Base-by-base conservation (phyloP, 2,113 vertebrate species). In the Hippolais icterina region DNA sequence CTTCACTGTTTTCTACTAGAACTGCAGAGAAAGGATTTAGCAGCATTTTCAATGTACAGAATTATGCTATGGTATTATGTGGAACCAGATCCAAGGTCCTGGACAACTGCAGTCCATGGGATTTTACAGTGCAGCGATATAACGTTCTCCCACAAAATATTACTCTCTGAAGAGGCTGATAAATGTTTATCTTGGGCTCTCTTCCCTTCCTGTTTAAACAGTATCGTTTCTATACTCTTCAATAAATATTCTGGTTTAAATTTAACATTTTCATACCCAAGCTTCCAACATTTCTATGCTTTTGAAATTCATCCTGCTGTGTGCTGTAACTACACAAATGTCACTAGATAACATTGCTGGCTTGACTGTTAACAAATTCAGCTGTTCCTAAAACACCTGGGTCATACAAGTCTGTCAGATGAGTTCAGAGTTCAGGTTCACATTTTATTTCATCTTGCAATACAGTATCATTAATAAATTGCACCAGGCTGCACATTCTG, bases 171-270 rank as follows among this genome's bases (percentile, higher is more conserved):
- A 93, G 95, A 93, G 59, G 23, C 46, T 87, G 78, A 93, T 61
- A 93, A 87, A 89, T 80, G 68, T 77, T 95, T 93, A 80, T 78
- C 91, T 85, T 91, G 83, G 78, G 83, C 70, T 80, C 53, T 83
- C 64, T 90, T 77, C 53, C 60, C 35, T 94, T 96, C 82, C 71
- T 90, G 66, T 96, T 94, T 78, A 81, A 95, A 77, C 39, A 47
- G 35, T 52, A 86, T 29, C 12, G 25, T 85, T 93, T 87, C 94
- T 68, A 80, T 65, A 70, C 54, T 74, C 61, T 69, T 52, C 8
- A 0, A 71, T 44, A 82, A 83, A 88, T 77, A 93, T 29, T 88
- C 54, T 8, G 3, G 7, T 89, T 91, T 66, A 80, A 70, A 93
- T 49, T 49, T 66, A 57, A 70, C 37, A 31, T 88, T 96, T 90